phyloP scores from a whole-genome alignment of 2,797 vertebrate species.

The Silurus lanzhouensis region DNA sequence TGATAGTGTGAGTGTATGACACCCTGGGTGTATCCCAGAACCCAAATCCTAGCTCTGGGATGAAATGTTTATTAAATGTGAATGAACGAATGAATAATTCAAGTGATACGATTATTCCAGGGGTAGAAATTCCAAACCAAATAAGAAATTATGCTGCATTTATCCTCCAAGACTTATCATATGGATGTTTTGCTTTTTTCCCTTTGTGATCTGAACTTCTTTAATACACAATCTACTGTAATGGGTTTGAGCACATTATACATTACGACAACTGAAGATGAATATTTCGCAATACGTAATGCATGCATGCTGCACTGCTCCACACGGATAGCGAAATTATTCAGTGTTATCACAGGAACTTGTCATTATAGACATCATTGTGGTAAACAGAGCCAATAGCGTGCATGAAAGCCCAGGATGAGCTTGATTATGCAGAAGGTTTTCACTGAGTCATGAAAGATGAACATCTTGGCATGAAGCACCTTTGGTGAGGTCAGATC shows the following conservation, averaged over 20 bases:
- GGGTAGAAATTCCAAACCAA: background rate
- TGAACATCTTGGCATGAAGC: background rate
- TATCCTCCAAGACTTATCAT: background rate
- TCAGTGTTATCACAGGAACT: slow-evolving; percentile 7
- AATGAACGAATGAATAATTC: background rate
- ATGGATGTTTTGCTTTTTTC: background rate
- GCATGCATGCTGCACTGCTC: background rate
- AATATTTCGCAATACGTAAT: background rate
- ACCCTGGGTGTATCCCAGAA: background rate
- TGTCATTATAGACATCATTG: background rate
- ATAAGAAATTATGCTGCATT: background rate
- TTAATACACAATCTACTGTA: background rate
- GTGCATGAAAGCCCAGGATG: background rate
- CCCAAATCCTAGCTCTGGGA: background rate
- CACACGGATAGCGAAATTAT: slow-evolving; percentile 8
- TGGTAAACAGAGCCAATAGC: background rate
- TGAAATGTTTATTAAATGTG: background rate
- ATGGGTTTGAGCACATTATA: background rate
- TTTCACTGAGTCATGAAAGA: background rate
- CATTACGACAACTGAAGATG: background rate
- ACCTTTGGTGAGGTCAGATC: background rate
- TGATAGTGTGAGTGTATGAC: background rate
- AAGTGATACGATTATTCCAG: background rate
- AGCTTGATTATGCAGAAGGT: background rate
- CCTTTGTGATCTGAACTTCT: background rate